These are phyloP conservation scores for Cnemophilus loriae DNA, from an alignment of 2,113 vertebrate genomes.

Conservation along the genomic window DNA sequence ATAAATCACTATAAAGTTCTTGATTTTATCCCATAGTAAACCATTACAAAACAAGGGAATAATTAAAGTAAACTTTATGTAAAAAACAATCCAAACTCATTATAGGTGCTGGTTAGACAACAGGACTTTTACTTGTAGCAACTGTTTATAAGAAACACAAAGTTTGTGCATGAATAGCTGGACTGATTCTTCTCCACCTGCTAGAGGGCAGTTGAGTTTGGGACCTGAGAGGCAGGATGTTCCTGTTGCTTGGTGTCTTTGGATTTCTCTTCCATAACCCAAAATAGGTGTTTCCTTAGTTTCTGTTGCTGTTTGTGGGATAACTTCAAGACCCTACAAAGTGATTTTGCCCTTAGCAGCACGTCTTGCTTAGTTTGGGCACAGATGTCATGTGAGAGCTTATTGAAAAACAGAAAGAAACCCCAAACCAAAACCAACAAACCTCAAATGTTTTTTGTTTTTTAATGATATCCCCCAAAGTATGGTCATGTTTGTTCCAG, in stretches of 20 bases:
- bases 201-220: not conserved
- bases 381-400: not conserved
- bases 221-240: not conserved
- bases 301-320: not conserved
- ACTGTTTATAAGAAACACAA: not conserved
- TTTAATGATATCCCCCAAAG: not conserved
- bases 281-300: not conserved
- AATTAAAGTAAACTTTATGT: not conserved
- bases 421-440: not conserved
- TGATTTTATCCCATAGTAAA: not conserved
- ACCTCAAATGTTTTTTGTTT: not conserved
- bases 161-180: not conserved
- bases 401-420: not conserved
- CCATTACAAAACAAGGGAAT: not conserved
- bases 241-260: not conserved
- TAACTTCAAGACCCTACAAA: not conserved
- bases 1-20: not conserved
- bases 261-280: not conserved
- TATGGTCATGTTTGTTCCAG: not conserved
- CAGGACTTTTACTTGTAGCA: not conserved
- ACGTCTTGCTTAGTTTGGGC: accelerated
- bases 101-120: not conserved
- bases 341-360: not conserved
- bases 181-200: not conserved
- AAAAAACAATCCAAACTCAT: not conserved